phyloP scores from a whole-genome alignment of 2,888 invertebrate species.

The Pomacea canaliculata region DNA sequence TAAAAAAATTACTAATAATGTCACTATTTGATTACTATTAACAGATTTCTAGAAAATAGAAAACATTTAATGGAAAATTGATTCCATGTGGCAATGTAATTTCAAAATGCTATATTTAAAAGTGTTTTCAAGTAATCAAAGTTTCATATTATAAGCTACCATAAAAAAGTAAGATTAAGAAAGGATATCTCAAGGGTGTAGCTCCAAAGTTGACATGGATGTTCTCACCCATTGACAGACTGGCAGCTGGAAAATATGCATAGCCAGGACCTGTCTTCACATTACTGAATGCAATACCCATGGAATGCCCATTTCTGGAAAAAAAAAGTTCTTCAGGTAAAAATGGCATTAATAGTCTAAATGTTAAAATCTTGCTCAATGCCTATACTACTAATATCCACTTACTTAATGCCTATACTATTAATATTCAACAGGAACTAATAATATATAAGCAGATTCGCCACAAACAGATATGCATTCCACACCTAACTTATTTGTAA shows the following conservation, averaged over 20 bases:
- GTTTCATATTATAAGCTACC: too few species aligned
- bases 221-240: slow-evolving; percentile 82
- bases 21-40: too few species aligned
- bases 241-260: slow-evolving; percentile 86
- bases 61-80: too few species aligned
- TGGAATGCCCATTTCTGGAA: slow-evolving; percentile 80
- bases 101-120: too few species aligned
- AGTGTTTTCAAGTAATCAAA: too few species aligned
- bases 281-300: slow-evolving; percentile 81
- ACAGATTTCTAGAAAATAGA: too few species aligned
- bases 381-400: too few species aligned
- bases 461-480: neutral
- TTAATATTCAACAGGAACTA: neutral
- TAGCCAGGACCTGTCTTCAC: slow-evolving; percentile 81
- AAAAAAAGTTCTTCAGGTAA: neutral
- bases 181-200: slow-evolving; percentile 72
- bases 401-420: neutral
- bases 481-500: neutral
- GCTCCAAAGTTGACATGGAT: slow-evolving; percentile 85
- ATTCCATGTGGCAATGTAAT: too few species aligned
- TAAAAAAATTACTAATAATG: too few species aligned
- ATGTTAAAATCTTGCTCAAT: neutral
- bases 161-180: too few species aligned
- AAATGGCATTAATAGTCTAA: neutral
- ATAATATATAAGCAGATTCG: neutral